Evolutionary conservation across 1,140 invertebrate species (phyloP).

Genomic region (Scaptomyza graminum): DNA sequence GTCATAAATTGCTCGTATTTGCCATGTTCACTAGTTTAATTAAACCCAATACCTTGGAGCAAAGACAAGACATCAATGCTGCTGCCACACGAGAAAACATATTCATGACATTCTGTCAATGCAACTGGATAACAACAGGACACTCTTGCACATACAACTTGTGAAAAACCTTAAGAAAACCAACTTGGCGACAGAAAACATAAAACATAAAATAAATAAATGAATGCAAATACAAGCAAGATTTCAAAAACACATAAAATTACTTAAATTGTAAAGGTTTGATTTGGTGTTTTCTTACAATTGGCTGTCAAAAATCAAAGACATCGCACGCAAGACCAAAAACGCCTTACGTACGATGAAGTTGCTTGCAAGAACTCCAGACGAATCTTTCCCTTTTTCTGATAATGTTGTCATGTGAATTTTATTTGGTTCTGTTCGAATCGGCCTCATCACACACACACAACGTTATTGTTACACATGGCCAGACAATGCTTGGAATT

Average conservation of each 20-base stretch:
- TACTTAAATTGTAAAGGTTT: slow-evolving; percentile 59
- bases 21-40: slow-evolving; percentile 55
- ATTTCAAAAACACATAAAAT: slow-evolving; percentile 63
- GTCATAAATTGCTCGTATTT: slow-evolving; percentile 21
- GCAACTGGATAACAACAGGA: background rate
- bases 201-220: slow-evolving; percentile 56
- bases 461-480: slow-evolving; percentile 48
- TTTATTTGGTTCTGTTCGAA: slow-evolving; percentile 17
- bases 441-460: background rate
- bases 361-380: slow-evolving; percentile 21
- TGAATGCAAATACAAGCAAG: slow-evolving; percentile 48
- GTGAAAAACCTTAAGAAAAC: slow-evolving; percentile 39
- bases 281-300: slow-evolving; percentile 35
- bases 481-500: slow-evolving; percentile 72
- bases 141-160: slow-evolving; percentile 33
- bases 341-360: slow-evolving; percentile 1
- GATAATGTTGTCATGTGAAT: slow-evolving; percentile 71
- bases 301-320: slow-evolving; percentile 54
- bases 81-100: slow-evolving; percentile 11
- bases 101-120: slow-evolving; percentile 70
- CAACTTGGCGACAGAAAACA: slow-evolving; percentile 29
- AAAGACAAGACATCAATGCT: slow-evolving; percentile 16
- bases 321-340: slow-evolving; percentile 24
- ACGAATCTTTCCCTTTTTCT: slow-evolving; percentile 20
- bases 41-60: slow-evolving; percentile 59